Base-by-base conservation (phyloP, 2,113 vertebrate genomes). In the Neolamprologus tretocephalus region DNA sequence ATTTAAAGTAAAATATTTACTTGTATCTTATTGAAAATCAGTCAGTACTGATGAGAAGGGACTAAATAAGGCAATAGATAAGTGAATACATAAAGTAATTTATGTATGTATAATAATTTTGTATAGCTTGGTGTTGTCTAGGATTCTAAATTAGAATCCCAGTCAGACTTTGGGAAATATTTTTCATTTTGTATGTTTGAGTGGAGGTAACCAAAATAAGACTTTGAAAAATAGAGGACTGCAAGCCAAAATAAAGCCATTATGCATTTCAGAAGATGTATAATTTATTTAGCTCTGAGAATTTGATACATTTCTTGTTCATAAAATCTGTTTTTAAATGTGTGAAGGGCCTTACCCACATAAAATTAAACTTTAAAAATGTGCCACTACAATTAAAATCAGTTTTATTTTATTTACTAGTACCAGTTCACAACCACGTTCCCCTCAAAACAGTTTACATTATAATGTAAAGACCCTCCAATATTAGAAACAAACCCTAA, bases 401-500 rank as follows among this genome's bases (percentile, higher is more conserved):
- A 7, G 13, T 73, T 73, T 42, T 42, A 42, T 71, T 42, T 42
- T 73, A 73, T 73, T 73, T 26, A 45, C 23, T 26, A 2, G 37
- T 26, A 4, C 37, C 68, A 7, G 5, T 26, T 73, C 68, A 45
- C 3, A 45, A 26, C n/a, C 0, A 16, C 1, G 14, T 23, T 73
- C 8, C 0, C 4, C 21, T 73, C 0, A 42, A 42, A 42, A 42
- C 1, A 23, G n/a, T 23, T 68, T 40, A 3, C 19, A 21, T 42
- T 71, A 71, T 42, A 42, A 71, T 4, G 35, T 71, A 71, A 71
- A 16, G 66, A 71, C 37, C 66, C 5, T 71, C n/a, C 35, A 42
- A 42, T 0, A 42, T 23, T 71, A 71, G n/a, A 71, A 73, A 73
- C 1, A 45, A 73, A 73, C 37, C 5, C 37, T 42, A 45, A 2